Conservation (phyloP, 1,140 invertebrate genomes). For the Lepidostoma basale region DNA sequence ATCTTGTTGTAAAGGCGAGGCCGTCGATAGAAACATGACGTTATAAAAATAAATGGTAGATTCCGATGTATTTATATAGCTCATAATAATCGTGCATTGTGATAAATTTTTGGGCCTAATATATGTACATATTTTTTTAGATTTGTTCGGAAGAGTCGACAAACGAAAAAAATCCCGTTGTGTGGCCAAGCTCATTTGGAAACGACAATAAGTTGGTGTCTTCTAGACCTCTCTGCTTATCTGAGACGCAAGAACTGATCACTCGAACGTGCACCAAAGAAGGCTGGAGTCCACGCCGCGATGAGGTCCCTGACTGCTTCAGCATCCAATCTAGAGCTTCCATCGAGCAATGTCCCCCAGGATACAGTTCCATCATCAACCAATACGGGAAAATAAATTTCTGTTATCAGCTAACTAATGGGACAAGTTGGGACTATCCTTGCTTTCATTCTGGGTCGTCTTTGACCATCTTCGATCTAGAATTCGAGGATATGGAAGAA, state of each 20-base stretch:
- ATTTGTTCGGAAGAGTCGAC: conserved; percentile 37
- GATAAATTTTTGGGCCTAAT: too few species aligned
- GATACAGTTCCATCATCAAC: conserved; percentile 18
- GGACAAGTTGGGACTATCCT: conserved; percentile 45
- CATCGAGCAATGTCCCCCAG: conserved; percentile 33
- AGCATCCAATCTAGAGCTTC: conserved; percentile 20
- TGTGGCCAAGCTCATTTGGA: conserved; percentile 22
- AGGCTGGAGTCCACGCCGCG: conserved; percentile 36
- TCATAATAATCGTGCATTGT: too few species aligned
- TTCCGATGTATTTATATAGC: too few species aligned
- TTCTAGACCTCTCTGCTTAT: conserved; percentile 41
- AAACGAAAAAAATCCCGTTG: conserved; percentile 36
- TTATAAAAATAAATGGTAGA: too few species aligned
- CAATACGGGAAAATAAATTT: conserved; percentile 27
- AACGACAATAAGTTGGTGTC: not conserved
- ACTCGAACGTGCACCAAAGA: conserved; percentile 36
- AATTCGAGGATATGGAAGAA: conserved; percentile 21
- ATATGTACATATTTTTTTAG: too few species aligned
- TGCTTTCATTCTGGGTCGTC: conserved; percentile 47
- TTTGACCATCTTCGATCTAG: conserved; percentile 42
- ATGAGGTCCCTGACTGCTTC: conserved; percentile 36
- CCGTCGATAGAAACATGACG: too few species aligned
- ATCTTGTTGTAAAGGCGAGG: too few species aligned
- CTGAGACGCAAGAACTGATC: conserved; percentile 29
- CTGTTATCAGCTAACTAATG: conserved; percentile 35